A percentile compares a stretch with the other conserved stretches of the same genome.
Evolutionary conservation across 1,140 invertebrate species (phyloP).

Genomic region (Macrosteles quadrilineatus): DNA sequence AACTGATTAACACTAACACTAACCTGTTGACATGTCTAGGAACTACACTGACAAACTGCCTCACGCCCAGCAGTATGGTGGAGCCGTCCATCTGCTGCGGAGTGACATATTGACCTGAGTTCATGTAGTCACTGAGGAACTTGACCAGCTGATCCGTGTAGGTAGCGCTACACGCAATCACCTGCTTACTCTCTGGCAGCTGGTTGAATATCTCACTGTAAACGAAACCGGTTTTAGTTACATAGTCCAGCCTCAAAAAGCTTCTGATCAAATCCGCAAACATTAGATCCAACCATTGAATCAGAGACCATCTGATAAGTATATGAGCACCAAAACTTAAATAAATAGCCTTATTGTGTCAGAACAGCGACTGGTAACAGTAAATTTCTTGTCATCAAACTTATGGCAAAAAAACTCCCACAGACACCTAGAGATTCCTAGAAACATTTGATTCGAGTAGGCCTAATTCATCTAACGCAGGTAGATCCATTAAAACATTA

Average conservation of each 20-base stretch:
- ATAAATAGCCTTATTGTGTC: too few relatives aligned
- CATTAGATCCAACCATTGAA: neutral
- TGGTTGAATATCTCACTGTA: conserved; percentile 70
- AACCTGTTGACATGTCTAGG: conserved; percentile 56
- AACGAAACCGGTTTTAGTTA: too few relatives aligned
- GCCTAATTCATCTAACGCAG: too few relatives aligned
- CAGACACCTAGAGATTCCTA: too few relatives aligned
- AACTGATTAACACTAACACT: too few relatives aligned
- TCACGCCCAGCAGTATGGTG: conserved; percentile 71
- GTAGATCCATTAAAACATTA: too few relatives aligned
- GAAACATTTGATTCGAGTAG: too few relatives aligned
- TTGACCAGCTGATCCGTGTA: conserved; percentile 75
- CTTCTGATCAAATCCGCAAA: neutral
- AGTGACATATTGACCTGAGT: conserved; percentile 71
- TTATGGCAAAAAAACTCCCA: too few relatives aligned
- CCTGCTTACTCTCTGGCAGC: conserved; percentile 80
- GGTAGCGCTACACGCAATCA: conserved; percentile 93
- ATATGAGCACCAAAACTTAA: too few relatives aligned
- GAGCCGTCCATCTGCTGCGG: conserved; percentile 40
- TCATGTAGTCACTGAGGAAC: conserved; percentile 77
- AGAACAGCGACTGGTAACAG: too few relatives aligned
- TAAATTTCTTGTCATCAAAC: too few relatives aligned
- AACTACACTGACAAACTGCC: conserved; percentile 69
- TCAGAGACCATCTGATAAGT: too few relatives aligned
- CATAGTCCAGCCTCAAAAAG: conserved; percentile 33